Evolutionary conservation across 1,140 invertebrate genomes (phyloP).

Genomic region (Brachystomella parvula): DNA sequence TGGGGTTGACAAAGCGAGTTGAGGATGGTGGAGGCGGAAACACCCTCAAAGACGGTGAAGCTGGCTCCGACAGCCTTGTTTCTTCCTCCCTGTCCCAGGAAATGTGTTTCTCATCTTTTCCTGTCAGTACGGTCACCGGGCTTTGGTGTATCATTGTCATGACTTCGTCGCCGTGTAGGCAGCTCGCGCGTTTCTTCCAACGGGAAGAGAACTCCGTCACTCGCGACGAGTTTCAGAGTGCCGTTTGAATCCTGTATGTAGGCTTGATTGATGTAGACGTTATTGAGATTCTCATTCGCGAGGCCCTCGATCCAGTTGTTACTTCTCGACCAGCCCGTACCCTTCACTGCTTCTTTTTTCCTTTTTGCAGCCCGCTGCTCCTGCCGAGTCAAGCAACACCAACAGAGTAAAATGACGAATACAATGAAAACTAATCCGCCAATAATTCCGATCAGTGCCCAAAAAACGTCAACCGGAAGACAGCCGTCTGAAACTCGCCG

Average conservation of each 20-base stretch:
- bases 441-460: conserved; percentile 27
- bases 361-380: conserved; percentile 1
- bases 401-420: conserved; percentile 9
- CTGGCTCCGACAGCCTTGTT: too few relatives aligned
- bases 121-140: too few relatives aligned
- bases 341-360: not conserved
- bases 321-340: not conserved
- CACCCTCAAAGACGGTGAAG: too few relatives aligned
- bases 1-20: too few relatives aligned
- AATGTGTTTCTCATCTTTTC: too few relatives aligned
- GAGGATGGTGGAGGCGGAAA: too few relatives aligned
- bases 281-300: conserved; percentile 9
- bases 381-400: conserved; percentile 8
- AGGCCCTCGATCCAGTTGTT: conserved; percentile 3
- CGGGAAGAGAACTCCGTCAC: not conserved
- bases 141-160: too few relatives aligned
- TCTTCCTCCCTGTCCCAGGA: too few relatives aligned
- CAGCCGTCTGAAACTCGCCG: conserved; percentile 24
- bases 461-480: conserved; percentile 22
- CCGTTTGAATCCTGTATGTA: conserved; percentile 36
- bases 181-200: not conserved
- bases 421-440: conserved; percentile 13
- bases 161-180: not conserved
- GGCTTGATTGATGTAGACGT: conserved; percentile 36
- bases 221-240: conserved; percentile 27